phyloP scores from a whole-genome alignment of 2,797 vertebrate genomes.

The Chanos chanos region DNA sequence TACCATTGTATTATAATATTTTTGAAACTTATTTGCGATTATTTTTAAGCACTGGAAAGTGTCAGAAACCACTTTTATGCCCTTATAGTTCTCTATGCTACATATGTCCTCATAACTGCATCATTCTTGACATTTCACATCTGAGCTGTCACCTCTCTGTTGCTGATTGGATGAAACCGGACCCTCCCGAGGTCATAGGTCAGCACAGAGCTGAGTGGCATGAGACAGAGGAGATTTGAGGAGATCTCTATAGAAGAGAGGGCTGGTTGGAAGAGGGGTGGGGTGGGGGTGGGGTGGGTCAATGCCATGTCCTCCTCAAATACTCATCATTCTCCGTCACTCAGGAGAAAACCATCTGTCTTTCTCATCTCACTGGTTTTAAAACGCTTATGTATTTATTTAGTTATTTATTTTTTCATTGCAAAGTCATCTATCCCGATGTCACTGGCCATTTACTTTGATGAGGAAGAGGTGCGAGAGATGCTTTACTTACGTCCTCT shows the following conservation, averaged over 20 bases:
- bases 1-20: too few relatives aligned
- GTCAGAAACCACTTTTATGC: too few relatives aligned
- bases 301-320: constrained; percentile 50
- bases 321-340: constrained; percentile 48
- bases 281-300: too few relatives aligned
- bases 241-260: constrained; percentile 46
- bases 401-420: background rate
- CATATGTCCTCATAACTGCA: too few relatives aligned
- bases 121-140: too few relatives aligned
- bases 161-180: background rate
- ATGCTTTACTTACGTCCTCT: too few relatives aligned
- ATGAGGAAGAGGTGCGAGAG: constrained; percentile 69
- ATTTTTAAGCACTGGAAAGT: too few relatives aligned
- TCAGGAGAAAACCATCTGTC: constrained; percentile 31
- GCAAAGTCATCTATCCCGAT: constrained; percentile 14
- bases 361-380: background rate
- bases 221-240: constrained; percentile 16
- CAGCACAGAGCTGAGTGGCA: constrained; percentile 30
- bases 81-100: too few relatives aligned
- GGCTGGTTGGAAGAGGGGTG: too few relatives aligned
- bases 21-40: too few relatives aligned
- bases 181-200: constrained; percentile 14
- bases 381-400: background rate
- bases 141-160: background rate
- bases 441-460: constrained; percentile 65